Percentiles rank a stretch among this genome's conserved stretches.
These are phyloP conservation scores for Regulus satrapa DNA, from an alignment of 2,113 vertebrate species.

Conservation along the genomic window DNA sequence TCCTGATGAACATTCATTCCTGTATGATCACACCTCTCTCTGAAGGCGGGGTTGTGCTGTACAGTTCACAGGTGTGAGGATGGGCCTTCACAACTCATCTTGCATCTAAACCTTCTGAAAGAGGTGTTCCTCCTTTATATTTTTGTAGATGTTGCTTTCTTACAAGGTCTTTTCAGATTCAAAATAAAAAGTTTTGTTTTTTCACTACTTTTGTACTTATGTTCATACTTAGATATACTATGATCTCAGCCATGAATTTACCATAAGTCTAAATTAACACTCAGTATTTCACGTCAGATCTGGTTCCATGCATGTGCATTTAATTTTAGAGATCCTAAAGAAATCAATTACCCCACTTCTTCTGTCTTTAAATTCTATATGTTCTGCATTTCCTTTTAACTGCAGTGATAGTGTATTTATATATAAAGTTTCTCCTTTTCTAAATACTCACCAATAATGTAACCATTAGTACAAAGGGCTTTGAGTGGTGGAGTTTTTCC, in stretches of 20 bases:
- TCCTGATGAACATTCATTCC: background rate
- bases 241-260: background rate
- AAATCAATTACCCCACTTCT: background rate
- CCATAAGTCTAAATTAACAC: background rate
- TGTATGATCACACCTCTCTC: background rate
- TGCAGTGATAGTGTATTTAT: background rate
- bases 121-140: background rate
- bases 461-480: background rate
- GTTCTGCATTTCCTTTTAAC: background rate
- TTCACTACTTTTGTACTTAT: background rate
- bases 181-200: background rate
- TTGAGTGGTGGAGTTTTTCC: background rate
- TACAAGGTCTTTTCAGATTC: background rate
- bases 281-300: background rate
- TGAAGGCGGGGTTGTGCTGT: background rate
- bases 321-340: constrained; percentile 1
- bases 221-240: background rate
- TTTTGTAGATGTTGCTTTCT: background rate
- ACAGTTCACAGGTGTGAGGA: background rate
- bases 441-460: background rate
- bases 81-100: background rate
- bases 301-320: background rate
- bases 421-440: background rate
- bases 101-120: background rate
- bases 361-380: background rate